Percentiles rank a stretch among this genome's conserved stretches.
Evolutionary conservation across 2,797 vertebrate genomes (phyloP).

Genomic region (Cichlasoma orientale): DNA sequence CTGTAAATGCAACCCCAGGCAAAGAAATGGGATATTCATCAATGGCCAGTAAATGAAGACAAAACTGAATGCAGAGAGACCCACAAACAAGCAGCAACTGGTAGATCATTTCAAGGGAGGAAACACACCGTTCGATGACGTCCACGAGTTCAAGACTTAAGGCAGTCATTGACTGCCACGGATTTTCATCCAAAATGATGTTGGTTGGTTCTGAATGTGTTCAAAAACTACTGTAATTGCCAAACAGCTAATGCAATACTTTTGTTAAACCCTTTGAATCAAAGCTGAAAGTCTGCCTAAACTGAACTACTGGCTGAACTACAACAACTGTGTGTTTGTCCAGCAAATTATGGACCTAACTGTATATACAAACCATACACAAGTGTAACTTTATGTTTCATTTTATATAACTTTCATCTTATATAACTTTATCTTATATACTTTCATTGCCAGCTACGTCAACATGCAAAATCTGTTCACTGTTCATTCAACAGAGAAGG

Average conservation of each 20-base stretch:
- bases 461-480: neutral
- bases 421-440: too few relatives aligned
- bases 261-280: neutral
- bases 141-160: neutral
- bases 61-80: neutral
- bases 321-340: neutral
- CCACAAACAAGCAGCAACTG: neutral
- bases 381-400: neutral
- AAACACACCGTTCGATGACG: neutral
- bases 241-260: neutral
- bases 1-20: neutral
- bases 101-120: neutral
- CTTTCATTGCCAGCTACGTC: neutral
- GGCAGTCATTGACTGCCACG: neutral
- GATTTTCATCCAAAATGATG: neutral
- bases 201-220: neutral
- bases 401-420: too few relatives aligned
- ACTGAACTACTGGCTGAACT: neutral
- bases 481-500: constrained; percentile 74
- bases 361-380: neutral
- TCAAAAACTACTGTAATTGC: neutral
- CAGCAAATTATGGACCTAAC: neutral
- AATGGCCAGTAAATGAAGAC: too few relatives aligned
- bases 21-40: too few relatives aligned
- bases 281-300: neutral